These are phyloP conservation scores for Cotesia typhae DNA, from an alignment of 1,140 invertebrate species.

Conservation along the genomic window DNA sequence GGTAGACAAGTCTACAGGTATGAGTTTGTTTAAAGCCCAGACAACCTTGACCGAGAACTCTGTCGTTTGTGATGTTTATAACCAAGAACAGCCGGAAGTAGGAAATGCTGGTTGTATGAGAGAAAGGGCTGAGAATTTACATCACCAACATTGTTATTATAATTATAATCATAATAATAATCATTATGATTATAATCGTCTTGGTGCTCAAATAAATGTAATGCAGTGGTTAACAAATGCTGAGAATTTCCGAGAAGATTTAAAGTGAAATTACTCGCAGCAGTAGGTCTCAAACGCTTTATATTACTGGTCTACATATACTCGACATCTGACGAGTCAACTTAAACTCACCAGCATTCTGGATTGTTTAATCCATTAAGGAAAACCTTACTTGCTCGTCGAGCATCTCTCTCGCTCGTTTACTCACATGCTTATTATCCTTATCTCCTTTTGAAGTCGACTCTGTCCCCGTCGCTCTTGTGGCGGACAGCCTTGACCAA, in stretches of 20 bases:
- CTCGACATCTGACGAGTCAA: slow-evolving; percentile 4
- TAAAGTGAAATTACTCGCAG: too few relatives aligned
- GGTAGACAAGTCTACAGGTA: slow-evolving; percentile 7
- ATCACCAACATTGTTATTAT: slow-evolving; percentile 28
- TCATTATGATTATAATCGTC: neutral
- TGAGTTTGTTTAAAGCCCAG: slow-evolving; percentile 27
- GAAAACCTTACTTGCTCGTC: slow-evolving; percentile 1
- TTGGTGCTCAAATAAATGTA: too few relatives aligned
- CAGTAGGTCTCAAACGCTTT: too few relatives aligned
- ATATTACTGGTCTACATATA: neutral
- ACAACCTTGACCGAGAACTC: slow-evolving; percentile 40
- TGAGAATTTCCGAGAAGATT: too few relatives aligned
- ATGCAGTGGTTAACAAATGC: too few relatives aligned
- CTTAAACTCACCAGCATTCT: neutral
- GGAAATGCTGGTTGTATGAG: slow-evolving; percentile 36
- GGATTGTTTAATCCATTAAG: neutral
- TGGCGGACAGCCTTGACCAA: slow-evolving; percentile 16
- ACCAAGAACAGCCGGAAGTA: slow-evolving; percentile 35
- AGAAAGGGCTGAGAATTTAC: slow-evolving; percentile 23
- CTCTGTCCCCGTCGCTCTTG: slow-evolving; percentile 1
- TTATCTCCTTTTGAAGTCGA: neutral
- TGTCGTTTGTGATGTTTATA: slow-evolving; percentile 30
- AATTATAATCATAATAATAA: neutral
- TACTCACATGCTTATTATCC: neutral
- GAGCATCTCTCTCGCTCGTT: too few relatives aligned